Conservation (phyloP, 2,113 vertebrate genomes). For the Archilochus colubris region DNA sequence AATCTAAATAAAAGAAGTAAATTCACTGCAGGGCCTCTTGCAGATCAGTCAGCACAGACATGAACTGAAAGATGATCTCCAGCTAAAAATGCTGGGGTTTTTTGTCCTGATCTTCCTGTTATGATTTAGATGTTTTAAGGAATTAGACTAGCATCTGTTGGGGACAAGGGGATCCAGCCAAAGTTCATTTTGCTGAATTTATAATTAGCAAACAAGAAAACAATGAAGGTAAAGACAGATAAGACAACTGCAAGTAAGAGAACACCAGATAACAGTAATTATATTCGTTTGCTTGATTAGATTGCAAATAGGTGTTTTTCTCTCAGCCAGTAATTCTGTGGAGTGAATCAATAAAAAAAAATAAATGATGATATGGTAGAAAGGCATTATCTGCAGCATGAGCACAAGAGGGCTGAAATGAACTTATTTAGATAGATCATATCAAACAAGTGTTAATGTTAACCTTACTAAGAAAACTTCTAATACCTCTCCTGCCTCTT, state of each 20-base stretch:
- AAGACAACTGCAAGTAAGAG: constrained; percentile 25
- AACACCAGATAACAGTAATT: constrained; percentile 40
- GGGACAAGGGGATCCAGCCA: background rate
- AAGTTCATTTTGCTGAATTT: constrained; percentile 8
- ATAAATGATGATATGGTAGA: background rate
- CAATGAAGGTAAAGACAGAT: constrained; percentile 12
- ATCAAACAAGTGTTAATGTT: background rate
- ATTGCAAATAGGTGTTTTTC: constrained; percentile 23
- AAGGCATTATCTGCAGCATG: background rate
- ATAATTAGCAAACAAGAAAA: constrained; percentile 44
- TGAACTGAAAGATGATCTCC: background rate
- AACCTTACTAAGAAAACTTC: background rate
- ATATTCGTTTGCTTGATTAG: constrained; percentile 49
- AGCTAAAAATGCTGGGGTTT: background rate
- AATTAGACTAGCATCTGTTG: background rate
- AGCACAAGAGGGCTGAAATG: background rate
- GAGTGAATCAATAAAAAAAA: constrained; percentile 23
- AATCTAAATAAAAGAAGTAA: background rate
- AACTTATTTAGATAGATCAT: background rate
- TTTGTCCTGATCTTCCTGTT: background rate
- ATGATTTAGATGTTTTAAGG: background rate
- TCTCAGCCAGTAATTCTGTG: background rate
- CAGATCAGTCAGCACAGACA: background rate
- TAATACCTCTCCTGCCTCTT: background rate
- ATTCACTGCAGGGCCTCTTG: background rate